Evolutionary conservation across 1,140 invertebrate species (phyloP).

Genomic region (Drosophila parabipectinata): DNA sequence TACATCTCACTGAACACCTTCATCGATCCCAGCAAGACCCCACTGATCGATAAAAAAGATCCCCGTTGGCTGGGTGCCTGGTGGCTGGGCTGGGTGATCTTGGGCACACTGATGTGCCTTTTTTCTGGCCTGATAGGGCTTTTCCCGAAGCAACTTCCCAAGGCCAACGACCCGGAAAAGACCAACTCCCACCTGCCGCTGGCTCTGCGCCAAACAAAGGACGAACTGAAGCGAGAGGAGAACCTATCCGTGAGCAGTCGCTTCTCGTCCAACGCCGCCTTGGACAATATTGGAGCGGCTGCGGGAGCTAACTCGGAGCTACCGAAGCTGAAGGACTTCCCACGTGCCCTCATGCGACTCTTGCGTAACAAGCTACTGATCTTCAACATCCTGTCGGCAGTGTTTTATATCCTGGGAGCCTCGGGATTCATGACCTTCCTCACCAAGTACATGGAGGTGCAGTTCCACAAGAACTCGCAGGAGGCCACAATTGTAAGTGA

Average conservation of each 20-base stretch:
- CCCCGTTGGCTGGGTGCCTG: slow-evolving; percentile 89
- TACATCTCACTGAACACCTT: slow-evolving; percentile 87
- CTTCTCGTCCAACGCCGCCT: slow-evolving; percentile 65
- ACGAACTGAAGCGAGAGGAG: slow-evolving; percentile 70
- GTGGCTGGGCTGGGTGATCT: slow-evolving; percentile 89
- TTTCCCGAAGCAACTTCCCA: slow-evolving; percentile 86
- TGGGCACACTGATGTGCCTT: slow-evolving; percentile 86
- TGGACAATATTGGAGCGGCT: slow-evolving; percentile 64
- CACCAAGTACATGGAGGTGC: slow-evolving; percentile 89
- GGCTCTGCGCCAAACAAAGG: slow-evolving; percentile 63
- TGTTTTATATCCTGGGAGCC: slow-evolving; percentile 88
- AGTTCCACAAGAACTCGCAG: slow-evolving; percentile 87
- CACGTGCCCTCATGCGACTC: slow-evolving; percentile 86
- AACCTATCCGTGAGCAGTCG: slow-evolving; percentile 68
- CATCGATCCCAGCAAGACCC: slow-evolving; percentile 87
- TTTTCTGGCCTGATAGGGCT: slow-evolving; percentile 86
- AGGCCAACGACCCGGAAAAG: slow-evolving; percentile 27
- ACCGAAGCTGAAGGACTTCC: slow-evolving; percentile 85
- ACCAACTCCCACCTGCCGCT: slow-evolving; percentile 74
- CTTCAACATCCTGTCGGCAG: slow-evolving; percentile 86
- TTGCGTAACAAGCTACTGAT: slow-evolving; percentile 87
- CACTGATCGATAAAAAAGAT: slow-evolving; percentile 87
- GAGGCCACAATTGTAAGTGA: slow-evolving; percentile 85
- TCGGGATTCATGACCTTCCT: slow-evolving; percentile 89
- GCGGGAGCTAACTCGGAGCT: slow-evolving; percentile 60